These are phyloP conservation scores for Scaptomyza polygonia DNA, from an alignment of 2,888 invertebrate genomes.

Conservation along the genomic window DNA sequence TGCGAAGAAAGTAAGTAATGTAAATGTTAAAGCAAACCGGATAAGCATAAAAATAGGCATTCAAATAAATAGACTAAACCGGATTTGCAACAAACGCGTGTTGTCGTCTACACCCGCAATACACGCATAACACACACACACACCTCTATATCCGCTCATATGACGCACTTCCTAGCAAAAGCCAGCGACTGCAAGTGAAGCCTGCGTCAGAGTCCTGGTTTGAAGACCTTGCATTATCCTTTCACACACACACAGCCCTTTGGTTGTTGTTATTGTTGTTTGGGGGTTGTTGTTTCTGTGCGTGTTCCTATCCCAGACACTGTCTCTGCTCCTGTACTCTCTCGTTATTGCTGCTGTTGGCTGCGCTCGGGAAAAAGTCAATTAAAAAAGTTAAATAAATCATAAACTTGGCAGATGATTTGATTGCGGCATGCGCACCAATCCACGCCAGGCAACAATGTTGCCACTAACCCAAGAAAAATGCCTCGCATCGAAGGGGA, in stretches of 20 bases:
- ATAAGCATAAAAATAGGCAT: conserved; percentile 75
- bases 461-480: conserved; percentile 35
- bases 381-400: conserved; percentile 84
- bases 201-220: conserved; percentile 35
- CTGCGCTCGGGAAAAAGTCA: conserved; percentile 83
- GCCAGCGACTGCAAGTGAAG: conserved; percentile 68
- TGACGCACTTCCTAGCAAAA: conserved; percentile 65
- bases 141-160: conserved; percentile 59
- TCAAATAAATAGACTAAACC: conserved; percentile 75
- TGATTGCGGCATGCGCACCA: conserved; percentile 81
- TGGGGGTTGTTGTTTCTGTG: conserved; percentile 30
- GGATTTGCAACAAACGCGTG: conserved; percentile 65
- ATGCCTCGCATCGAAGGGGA: neutral
- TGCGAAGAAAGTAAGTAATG: conserved; percentile 32
- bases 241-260: conserved; percentile 81
- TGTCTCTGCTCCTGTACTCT: conserved; percentile 8
- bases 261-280: conserved; percentile 32
- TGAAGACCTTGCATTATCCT: conserved; percentile 76
- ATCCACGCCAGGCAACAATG: conserved; percentile 64
- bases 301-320: conserved; percentile 20
- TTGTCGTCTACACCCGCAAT: conserved; percentile 42
- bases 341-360: conserved; percentile 29
- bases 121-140: conserved; percentile 6
- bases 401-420: conserved; percentile 83
- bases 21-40: conserved; percentile 62